Conservation (phyloP, 2,888 invertebrate genomes). For the Nemotelus pantherinus region DNA sequence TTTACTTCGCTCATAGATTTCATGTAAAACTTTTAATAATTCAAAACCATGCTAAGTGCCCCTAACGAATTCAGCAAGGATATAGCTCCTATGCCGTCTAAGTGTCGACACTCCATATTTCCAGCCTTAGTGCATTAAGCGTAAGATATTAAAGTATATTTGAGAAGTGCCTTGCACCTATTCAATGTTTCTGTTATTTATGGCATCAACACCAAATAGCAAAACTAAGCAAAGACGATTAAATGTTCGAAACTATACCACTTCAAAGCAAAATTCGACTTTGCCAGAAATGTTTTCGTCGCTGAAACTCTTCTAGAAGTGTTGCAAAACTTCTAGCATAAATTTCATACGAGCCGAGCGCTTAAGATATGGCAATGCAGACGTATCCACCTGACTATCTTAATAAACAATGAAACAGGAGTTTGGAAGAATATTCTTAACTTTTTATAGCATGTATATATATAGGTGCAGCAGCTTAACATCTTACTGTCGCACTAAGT, state of each 20-base stretch:
- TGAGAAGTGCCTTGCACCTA: not conserved
- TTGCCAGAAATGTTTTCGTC: not conserved
- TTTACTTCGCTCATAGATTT: too few species aligned
- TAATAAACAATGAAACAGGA: too few species aligned
- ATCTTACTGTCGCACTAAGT: too few species aligned
- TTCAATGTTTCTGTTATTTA: not conserved
- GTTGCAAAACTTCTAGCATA: not conserved
- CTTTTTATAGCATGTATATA: too few species aligned
- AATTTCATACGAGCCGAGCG: too few species aligned
- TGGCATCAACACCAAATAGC: not conserved
- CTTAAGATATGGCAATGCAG: too few species aligned
- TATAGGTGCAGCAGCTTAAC: too few species aligned
- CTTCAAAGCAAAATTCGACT: not conserved
- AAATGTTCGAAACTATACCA: slow-evolving; percentile 2
- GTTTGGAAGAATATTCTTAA: too few species aligned
- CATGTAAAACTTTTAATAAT: too few species aligned
- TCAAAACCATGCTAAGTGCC: too few species aligned
- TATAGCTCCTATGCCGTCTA: not conserved
- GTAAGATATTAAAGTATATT: slow-evolving; percentile 3
- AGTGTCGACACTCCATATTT: slow-evolving; percentile 9
- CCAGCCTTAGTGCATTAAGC: not conserved
- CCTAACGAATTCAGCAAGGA: too few species aligned
- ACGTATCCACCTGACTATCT: too few species aligned
- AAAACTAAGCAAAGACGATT: not conserved
- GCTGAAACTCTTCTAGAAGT: not conserved